phyloP scores from a whole-genome alignment of 2,113 vertebrate genomes.

The Ptilorrhoa leucosticta region DNA sequence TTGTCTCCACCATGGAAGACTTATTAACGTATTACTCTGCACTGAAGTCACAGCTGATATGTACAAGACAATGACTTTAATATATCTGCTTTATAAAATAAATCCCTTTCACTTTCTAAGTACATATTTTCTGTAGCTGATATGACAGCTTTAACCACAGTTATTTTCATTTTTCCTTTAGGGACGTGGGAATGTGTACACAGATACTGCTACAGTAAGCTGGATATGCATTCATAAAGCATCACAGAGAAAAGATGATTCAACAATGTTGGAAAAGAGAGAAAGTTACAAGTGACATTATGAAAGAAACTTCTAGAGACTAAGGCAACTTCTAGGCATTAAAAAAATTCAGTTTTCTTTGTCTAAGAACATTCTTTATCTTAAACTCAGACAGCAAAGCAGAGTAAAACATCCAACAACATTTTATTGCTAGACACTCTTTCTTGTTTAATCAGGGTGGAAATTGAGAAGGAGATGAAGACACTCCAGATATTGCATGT shows the following conservation, averaged over 20 bases:
- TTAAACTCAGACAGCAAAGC: neutral
- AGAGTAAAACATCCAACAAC: neutral
- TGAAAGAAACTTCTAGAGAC: neutral
- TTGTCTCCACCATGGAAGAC: neutral
- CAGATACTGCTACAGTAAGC: neutral
- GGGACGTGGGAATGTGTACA: neutral
- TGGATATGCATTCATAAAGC: neutral
- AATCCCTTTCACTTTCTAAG: neutral
- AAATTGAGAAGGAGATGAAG: neutral
- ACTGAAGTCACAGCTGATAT: neutral
- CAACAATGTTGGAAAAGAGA: neutral
- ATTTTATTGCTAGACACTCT: neutral
- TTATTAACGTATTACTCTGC: neutral
- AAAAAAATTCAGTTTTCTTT: neutral
- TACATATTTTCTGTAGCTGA: neutral
- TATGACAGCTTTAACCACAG: conserved; percentile 2
- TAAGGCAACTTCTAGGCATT: neutral
- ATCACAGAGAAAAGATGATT: neutral
- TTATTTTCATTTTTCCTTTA: conserved; percentile 21
- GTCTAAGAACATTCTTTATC: neutral
- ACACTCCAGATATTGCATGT: neutral
- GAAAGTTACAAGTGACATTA: neutral
- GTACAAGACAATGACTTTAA: neutral
- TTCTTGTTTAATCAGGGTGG: neutral
- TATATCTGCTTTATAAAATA: neutral